Evolutionary conservation across 2,797 vertebrate species (phyloP).

Genomic region (Sandelia bainsii): DNA sequence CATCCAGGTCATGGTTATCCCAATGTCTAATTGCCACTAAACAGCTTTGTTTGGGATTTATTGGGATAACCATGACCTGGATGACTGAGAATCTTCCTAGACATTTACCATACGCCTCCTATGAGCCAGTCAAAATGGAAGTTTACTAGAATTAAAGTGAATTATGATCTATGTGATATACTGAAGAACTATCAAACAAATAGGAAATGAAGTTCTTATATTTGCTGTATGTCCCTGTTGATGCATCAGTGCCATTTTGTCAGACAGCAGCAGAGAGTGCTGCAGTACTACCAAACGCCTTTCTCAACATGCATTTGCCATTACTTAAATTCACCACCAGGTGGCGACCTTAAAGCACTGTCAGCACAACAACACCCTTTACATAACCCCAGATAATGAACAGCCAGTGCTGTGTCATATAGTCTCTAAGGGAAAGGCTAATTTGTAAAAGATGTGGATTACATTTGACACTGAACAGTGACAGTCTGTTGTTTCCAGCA

Average conservation of each 20-base stretch:
- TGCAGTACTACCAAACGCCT: constrained; percentile 49
- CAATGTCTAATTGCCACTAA: too few species aligned
- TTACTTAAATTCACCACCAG: constrained; percentile 52
- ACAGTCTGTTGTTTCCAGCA: constrained; percentile 33
- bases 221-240: neutral
- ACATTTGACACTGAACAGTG: constrained; percentile 42
- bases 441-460: constrained; percentile 53
- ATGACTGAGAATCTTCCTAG: too few species aligned
- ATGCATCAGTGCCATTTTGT: constrained; percentile 36
- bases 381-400: constrained; percentile 45
- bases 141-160: neutral
- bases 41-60: too few species aligned
- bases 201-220: neutral
- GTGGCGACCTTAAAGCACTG: constrained; percentile 21
- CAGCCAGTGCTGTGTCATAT: constrained; percentile 51
- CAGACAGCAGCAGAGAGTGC: constrained; percentile 70
- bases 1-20: too few species aligned
- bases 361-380: constrained; percentile 36
- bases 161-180: neutral
- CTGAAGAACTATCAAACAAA: neutral
- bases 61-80: too few species aligned
- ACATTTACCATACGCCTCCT: neutral
- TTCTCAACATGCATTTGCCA: neutral
- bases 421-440: constrained; percentile 35
- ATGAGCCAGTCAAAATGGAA: neutral